Evolutionary conservation across 2,113 vertebrate species (phyloP), one percentile per base, ranked within the genome.

Genomic region (Chloebia gouldiae): DNA sequence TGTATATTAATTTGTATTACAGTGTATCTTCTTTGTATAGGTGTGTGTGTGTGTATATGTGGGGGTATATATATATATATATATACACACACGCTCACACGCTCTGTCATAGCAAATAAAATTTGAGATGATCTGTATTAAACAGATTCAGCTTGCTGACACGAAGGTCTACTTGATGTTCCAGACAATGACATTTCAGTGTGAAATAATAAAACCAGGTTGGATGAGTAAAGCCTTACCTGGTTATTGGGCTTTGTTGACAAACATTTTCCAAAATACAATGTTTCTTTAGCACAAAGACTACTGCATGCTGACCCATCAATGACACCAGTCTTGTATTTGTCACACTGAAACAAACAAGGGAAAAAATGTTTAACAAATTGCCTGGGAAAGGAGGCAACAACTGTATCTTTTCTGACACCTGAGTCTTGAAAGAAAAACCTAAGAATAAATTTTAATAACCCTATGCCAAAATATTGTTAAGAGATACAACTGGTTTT

Each of bases 221-320:
- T 84, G 70, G 40, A 79, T 35, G 20, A 78, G 13, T 64, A 93
- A 91, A 85, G 37, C 73, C 91, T 85, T 97, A 99, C 99, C 99
- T 99, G 99, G 89, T 98, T 99, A 96, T 97, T 98, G 47, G 99
- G 98, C 87, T 98, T 98, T 93, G 98, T 98, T 39, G 99, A 99
- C 94, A 99, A 98, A 80, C 99, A 99, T 98, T 99, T 99, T 90
- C 98, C 98, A 97, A 99, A 98, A 97, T 99, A 99, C 47, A 99
- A 79, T 1, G 99, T 99, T 97, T 98, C 98, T 95, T 99, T 99
- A 53, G 99, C 98, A 97, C 99, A 99, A 78, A 99, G 98, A 94
- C 99, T 99, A 88, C 98, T 99, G 97, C 99, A 99, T 21, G 99
- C 99, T 30, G 99, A 98, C 56, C 99, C 99, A 64, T 99, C 99